phyloP scores from a whole-genome alignment of 2,797 vertebrate genomes.

The Lepilemur ruficaudatus region DNA sequence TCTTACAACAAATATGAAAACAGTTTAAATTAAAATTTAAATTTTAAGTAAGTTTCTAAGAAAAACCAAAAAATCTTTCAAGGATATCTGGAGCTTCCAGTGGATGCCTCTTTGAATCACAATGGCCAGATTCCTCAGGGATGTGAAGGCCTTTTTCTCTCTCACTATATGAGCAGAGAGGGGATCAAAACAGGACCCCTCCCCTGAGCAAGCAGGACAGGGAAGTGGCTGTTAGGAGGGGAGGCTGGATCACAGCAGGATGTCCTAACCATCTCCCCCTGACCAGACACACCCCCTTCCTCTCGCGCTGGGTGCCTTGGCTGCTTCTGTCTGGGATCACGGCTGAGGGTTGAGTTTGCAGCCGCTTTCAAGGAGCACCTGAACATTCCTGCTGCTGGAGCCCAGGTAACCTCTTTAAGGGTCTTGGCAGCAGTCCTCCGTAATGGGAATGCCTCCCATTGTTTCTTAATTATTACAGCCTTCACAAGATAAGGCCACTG shows the following conservation, averaged over 20 bases:
- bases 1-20: neutral
- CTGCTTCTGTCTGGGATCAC: neutral
- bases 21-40: neutral
- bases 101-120: neutral
- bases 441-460: neutral
- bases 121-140: neutral
- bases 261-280: neutral
- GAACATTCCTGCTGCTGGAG: neutral
- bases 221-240: neutral
- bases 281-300: too few relatives aligned
- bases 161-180: neutral
- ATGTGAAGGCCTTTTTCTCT: neutral
- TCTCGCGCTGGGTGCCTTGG: accelerated
- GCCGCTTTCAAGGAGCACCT: neutral
- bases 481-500: neutral
- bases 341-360: neutral
- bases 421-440: neutral
- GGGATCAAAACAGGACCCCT: neutral
- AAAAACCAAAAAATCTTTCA: neutral
- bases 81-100: neutral
- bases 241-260: neutral
- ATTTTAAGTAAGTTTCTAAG: neutral
- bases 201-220: neutral
- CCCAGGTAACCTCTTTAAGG: neutral
- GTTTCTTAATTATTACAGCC: neutral